phyloP scores from a whole-genome alignment of 2,797 vertebrate genomes.

The Bradypus variegatus region DNA sequence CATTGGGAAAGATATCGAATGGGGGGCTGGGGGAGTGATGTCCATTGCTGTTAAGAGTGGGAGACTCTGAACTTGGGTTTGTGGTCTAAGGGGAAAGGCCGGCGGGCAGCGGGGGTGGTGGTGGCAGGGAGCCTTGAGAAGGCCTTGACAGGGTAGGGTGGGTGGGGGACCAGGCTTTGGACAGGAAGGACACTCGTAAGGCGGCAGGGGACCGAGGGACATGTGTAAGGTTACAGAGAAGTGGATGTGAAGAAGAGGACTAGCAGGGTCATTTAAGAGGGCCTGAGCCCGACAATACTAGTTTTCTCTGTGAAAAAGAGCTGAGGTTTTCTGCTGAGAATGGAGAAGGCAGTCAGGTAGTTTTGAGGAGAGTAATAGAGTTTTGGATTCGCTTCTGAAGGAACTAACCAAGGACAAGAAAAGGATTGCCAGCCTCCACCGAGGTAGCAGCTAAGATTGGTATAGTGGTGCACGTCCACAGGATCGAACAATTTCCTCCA shows the following conservation, averaged over 20 bases:
- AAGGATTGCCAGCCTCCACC: too few relatives aligned
- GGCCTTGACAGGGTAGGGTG: not conserved
- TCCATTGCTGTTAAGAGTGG: not conserved
- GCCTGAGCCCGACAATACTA: not conserved
- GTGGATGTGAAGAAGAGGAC: not conserved
- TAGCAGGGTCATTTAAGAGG: not conserved
- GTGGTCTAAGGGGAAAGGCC: not conserved
- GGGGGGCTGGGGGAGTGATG: too few relatives aligned
- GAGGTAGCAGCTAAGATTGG: not conserved
- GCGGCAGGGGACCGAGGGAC: not conserved
- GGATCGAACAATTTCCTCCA: fast-evolving
- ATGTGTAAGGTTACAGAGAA: not conserved
- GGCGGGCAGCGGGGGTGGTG: too few relatives aligned
- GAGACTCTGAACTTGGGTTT: not conserved
- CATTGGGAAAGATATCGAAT: too few relatives aligned
- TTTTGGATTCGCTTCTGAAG: not conserved
- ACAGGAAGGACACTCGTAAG: not conserved
- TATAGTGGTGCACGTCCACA: too few relatives aligned
- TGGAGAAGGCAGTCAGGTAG: not conserved
- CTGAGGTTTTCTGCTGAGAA: not conserved
- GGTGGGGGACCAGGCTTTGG: not conserved
- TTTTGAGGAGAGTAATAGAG: not conserved
- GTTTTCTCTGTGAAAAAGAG: not conserved
- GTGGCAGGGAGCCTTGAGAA: not conserved
- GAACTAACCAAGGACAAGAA: not conserved